These are phyloP conservation scores for Drosophila monieri DNA, from an alignment of 2,888 invertebrate genomes.

Conservation along the genomic window DNA sequence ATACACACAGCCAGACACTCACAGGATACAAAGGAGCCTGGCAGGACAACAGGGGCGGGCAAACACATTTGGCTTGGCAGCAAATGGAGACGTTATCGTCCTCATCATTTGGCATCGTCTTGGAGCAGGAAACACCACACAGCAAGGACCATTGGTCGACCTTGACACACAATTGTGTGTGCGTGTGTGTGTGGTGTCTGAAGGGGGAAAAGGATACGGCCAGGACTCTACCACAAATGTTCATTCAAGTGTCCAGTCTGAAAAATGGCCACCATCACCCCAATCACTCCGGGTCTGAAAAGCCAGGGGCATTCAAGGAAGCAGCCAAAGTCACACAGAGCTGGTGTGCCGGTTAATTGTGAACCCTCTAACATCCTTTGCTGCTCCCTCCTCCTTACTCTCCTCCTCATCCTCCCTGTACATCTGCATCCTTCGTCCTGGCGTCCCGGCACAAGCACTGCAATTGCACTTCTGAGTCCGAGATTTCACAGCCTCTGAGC, in stretches of 20 bases:
- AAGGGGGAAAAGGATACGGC: not conserved
- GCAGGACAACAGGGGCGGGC: slow-evolving; percentile 6
- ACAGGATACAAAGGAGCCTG: slow-evolving; percentile 21
- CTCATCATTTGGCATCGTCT: slow-evolving; percentile 66
- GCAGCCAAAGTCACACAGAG: slow-evolving; percentile 55
- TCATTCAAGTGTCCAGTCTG: slow-evolving; percentile 69
- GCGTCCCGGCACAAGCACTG: slow-evolving; percentile 25
- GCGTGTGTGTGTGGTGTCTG: slow-evolving; percentile 3
- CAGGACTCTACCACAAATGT: slow-evolving; percentile 49
- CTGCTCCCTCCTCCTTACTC: not conserved
- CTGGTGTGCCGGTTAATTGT: slow-evolving; percentile 39
- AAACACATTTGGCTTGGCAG: slow-evolving; percentile 34
- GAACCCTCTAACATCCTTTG: slow-evolving; percentile 6
- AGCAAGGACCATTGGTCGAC: slow-evolving; percentile 51
- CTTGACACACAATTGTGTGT: slow-evolving; percentile 66
- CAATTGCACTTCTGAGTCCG: slow-evolving; percentile 44
- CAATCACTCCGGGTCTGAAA: slow-evolving; percentile 1
- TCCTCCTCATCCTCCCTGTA: not conserved
- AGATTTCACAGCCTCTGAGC: slow-evolving; percentile 36
- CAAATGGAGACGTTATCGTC: slow-evolving; percentile 71
- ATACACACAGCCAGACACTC: slow-evolving; percentile 9
- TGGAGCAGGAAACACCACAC: slow-evolving; percentile 72
- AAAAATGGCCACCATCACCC: slow-evolving; percentile 55
- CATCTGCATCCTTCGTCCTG: slow-evolving; percentile 21
- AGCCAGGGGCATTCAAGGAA: slow-evolving; percentile 52